Base-by-base conservation (phyloP, 2,888 invertebrate species). In the Alcis repandata region DNA sequence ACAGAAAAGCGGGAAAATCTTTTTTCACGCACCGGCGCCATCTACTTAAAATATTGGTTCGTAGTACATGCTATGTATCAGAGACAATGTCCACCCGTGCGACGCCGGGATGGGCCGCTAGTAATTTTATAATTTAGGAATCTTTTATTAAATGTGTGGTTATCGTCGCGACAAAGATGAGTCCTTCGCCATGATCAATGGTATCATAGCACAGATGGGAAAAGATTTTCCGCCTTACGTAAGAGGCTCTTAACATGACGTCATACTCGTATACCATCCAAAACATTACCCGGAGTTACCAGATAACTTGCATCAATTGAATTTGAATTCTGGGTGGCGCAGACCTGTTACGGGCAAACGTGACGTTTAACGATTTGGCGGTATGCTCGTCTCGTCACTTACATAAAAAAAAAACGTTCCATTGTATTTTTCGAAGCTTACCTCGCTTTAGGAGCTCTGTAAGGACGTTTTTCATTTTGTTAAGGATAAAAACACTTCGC, bases 271-370 rank as follows among this genome's bases (percentile, higher is more conserved):
- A 64, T 49, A 54, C 19, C 59, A 41, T 17, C 40, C 22, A 41
- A 48, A 54, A 59, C 53, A 46, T 43, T 10, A 27, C 59, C 17
- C 3, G 43, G 43, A 38, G 20, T 49, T 40, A 48, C 59, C n/a
- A 9, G 15, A 41, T 59, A 59, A 53, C 45, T 58, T 59, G 46
- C 46, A 59, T 65, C 64, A 69, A 71, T 67, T 61, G 63, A 63
- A 61, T 68, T 69, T 71, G 63, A n/a, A n/a, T n/a, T n/a, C n/a
- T n/a, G n/a, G n/a, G n/a, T n/a, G n/a, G n/a, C n/a, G n/a, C n/a
- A n/a, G n/a, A n/a, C n/a, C n/a, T n/a, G n/a, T n/a, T n/a, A n/a
- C n/a, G n/a, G n/a, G n/a, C n/a, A n/a, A n/a, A n/a, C n/a, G n/a
- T n/a, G n/a, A n/a, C n/a, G n/a, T n/a, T n/a, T n/a, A n/a, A n/a